phyloP scores from a whole-genome alignment of 2,888 invertebrate species.

The Antitype chi region DNA sequence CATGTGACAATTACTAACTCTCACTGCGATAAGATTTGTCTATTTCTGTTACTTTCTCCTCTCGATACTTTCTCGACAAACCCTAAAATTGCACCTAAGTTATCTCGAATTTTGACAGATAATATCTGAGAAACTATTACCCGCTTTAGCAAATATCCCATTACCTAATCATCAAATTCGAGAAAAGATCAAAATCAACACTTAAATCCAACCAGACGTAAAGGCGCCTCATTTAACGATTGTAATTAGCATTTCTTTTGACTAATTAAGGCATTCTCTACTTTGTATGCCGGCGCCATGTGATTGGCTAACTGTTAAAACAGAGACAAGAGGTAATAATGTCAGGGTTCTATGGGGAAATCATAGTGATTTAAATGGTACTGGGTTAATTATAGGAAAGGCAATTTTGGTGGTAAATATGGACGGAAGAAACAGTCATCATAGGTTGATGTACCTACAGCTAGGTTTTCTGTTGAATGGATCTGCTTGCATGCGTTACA shows the following conservation, averaged over 20 bases:
- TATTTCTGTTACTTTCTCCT: neutral
- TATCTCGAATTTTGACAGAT: neutral
- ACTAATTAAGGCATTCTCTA: constrained; percentile 45
- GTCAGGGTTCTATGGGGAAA: constrained; percentile 41
- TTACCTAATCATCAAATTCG: neutral
- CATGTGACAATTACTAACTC: no score
- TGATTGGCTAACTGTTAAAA: constrained; percentile 31
- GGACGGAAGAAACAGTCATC: neutral
- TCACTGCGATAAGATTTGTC: neutral
- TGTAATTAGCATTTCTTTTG: constrained; percentile 23
- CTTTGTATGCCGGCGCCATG: constrained; percentile 23
- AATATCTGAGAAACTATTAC: neutral
- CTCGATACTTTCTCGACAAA: neutral
- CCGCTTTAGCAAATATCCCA: neutral
- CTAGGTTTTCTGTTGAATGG: no score
- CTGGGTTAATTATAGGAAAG: neutral
- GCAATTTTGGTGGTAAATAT: neutral
- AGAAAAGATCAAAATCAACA: neutral
- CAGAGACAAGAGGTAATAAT: constrained; percentile 23
- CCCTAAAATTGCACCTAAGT: neutral
- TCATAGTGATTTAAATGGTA: constrained; percentile 3
- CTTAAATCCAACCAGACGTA: constrained; percentile 3
- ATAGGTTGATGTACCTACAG: no score
- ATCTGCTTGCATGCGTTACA: no score
- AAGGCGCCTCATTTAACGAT: constrained; percentile 6